A percentile compares a stretch with the other conserved stretches of the same genome.
These are phyloP conservation scores for Caenorhabditis briggsae DNA, from an alignment of 1,140 invertebrate genomes.

Conservation along the genomic window DNA sequence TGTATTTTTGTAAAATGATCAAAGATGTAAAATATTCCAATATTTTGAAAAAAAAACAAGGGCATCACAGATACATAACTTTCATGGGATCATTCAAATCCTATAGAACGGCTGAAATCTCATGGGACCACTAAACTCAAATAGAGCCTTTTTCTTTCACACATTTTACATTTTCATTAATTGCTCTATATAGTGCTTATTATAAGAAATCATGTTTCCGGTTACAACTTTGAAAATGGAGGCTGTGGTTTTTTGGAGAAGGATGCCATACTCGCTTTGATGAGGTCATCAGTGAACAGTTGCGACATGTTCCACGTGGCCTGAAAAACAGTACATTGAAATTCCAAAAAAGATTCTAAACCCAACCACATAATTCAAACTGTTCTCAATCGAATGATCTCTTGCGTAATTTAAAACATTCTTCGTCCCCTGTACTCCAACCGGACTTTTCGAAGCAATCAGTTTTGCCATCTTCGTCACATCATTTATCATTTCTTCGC, in stretches of 20 bases:
- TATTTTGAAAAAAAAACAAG: too few species aligned
- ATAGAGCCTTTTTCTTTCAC: too few species aligned
- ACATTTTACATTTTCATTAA: too few species aligned
- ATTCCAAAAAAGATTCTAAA: not conserved
- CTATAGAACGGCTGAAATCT: too few species aligned
- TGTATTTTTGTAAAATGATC: too few species aligned
- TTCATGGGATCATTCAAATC: too few species aligned
- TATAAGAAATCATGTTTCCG: not conserved
- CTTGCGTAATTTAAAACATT: conserved; percentile 85
- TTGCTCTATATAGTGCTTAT: too few species aligned
- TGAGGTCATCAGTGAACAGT: conserved; percentile 91
- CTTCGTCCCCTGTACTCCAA: conserved; percentile 86
- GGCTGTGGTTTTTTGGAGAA: conserved; percentile 82
- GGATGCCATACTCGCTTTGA: conserved; percentile 85
- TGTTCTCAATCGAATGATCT: conserved; percentile 81
- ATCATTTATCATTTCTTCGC: conserved; percentile 82
- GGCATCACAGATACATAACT: too few species aligned
- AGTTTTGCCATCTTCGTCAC: conserved; percentile 84
- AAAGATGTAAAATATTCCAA: too few species aligned
- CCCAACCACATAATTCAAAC: conserved; percentile 79
- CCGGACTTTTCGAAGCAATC: conserved; percentile 93
- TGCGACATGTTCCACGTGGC: conserved; percentile 84
- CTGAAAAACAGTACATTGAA: conserved; percentile 76
- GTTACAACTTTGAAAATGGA: conserved; percentile 60
- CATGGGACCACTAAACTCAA: too few species aligned